Evolutionary conservation across 2,113 vertebrate genomes (phyloP).

Genomic region (Phrynocephalus versicolor): DNA sequence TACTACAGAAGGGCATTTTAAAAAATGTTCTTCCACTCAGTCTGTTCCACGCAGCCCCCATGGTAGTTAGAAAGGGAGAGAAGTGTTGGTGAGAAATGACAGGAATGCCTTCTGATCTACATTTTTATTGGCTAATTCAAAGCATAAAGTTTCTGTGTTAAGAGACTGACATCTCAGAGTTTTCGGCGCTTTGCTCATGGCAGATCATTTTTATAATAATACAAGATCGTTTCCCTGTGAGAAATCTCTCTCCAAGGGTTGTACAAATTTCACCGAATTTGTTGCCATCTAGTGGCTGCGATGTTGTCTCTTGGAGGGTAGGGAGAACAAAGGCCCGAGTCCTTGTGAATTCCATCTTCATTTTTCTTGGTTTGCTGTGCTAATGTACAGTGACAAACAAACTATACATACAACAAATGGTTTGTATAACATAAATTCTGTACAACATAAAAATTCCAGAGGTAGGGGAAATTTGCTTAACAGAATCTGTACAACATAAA

Average conservation of each 20-base stretch:
- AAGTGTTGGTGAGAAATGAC: not conserved
- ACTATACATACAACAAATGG: too few species aligned
- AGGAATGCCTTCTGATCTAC: not conserved
- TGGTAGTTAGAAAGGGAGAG: too few species aligned
- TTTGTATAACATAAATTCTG: too few species aligned
- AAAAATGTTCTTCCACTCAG: too few species aligned
- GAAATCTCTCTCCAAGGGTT: not conserved
- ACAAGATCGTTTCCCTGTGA: not conserved
- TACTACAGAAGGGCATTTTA: too few species aligned
- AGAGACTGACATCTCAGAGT: not conserved
- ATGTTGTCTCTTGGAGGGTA: not conserved
- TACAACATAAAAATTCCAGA: too few species aligned
- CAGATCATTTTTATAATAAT: not conserved
- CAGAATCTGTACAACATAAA: too few species aligned
- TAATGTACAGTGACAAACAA: too few species aligned
- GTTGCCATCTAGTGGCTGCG: slow-evolving; percentile 14
- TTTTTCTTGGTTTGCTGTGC: not conserved
- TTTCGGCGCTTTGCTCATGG: not conserved
- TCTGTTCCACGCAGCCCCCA: too few species aligned
- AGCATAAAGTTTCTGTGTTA: not conserved
- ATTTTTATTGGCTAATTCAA: not conserved
- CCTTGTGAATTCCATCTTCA: slow-evolving; percentile 1
- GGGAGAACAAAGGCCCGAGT: slow-evolving; percentile 13
- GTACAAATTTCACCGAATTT: not conserved
- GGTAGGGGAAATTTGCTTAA: too few species aligned